Evolutionary conservation across 2,113 vertebrate species (phyloP), one percentile per base, ranked within the genome.

Genomic region (Eurypyga helias): DNA sequence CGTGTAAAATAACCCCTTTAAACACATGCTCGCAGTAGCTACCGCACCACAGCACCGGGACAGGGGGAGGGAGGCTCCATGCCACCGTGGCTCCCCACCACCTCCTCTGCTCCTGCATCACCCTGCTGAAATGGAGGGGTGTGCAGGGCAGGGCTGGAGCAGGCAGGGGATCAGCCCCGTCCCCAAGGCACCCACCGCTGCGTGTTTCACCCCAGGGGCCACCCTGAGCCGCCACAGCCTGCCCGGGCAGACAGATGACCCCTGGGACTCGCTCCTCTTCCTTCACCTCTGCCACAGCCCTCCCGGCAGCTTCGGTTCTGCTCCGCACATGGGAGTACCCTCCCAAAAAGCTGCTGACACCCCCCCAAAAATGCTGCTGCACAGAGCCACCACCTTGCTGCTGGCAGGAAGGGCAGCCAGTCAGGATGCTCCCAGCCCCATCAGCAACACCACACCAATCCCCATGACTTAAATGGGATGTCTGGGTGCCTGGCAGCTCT

Each of bases 21-120:
- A 87, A 78, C 17, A 34, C 28, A 4, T 0, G 0, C 48, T 60
- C 4, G 1, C 0, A 1, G 1, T 15, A 64, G 46, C 55, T 77
- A 54, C 29, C 61, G 36, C 1, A 2, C 34, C 0, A 1, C 9
- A 88, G 81, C 43, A 34, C 38, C 2, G 6, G 46, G 51, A 90
- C 1, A 3, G 72, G 48, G 51, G 76, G 33, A 36, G 14, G 20
- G 33, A 62, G 24, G 33, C 13, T 62, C 29, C 3, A 9, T 46
- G 29, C 7, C 9, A 4, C 25, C 3, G 3, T 1, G 4, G 25
- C 28, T 46, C 52, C 52, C 14, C 6, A 1, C 8, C 54, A 81
- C 18, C 1, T 1, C n/a, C 46, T 21, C 51, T 54, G 34, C 46
- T 62, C 48, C 13, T 66, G 67, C 36, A 65, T 45, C 4, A 2